These are phyloP conservation scores for Morus bassanus DNA, from an alignment of 2,797 vertebrate genomes.

Conservation along the genomic window DNA sequence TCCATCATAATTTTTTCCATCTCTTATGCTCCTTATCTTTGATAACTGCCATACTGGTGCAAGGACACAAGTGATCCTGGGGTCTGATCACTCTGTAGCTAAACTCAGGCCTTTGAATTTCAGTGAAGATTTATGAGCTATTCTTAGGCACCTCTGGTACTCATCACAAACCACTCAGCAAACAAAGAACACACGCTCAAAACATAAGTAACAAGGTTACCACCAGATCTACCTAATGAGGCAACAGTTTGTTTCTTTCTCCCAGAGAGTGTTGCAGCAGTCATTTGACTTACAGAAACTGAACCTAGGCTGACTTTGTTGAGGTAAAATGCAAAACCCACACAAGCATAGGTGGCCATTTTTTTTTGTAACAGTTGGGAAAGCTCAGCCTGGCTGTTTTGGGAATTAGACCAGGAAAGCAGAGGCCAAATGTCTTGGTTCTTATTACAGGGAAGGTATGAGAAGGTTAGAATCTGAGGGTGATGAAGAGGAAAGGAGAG, in stretches of 20 bases:
- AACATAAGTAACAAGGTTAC: neutral
- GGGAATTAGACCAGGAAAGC: neutral
- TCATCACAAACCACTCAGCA: neutral
- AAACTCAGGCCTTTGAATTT: neutral
- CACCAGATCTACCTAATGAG: neutral
- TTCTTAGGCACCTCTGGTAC: neutral
- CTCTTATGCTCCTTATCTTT: neutral
- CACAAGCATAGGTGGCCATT: neutral
- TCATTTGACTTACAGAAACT: neutral
- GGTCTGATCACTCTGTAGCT: neutral
- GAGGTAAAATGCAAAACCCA: neutral
- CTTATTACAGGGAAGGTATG: neutral
- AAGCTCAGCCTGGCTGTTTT: neutral
- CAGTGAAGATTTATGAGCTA: neutral
- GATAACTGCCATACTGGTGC: neutral
- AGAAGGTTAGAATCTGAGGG: neutral
- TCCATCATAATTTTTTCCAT: neutral
- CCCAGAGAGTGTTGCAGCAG: neutral
- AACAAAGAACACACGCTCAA: neutral
- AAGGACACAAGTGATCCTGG: neutral
- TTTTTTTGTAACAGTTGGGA: neutral
- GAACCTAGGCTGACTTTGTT: neutral
- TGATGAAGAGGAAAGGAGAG: neutral
- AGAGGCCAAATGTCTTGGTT: neutral
- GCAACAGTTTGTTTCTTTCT: neutral